Conservation (phyloP, 1,140 invertebrate genomes). For the Leucophenga varia region DNA sequence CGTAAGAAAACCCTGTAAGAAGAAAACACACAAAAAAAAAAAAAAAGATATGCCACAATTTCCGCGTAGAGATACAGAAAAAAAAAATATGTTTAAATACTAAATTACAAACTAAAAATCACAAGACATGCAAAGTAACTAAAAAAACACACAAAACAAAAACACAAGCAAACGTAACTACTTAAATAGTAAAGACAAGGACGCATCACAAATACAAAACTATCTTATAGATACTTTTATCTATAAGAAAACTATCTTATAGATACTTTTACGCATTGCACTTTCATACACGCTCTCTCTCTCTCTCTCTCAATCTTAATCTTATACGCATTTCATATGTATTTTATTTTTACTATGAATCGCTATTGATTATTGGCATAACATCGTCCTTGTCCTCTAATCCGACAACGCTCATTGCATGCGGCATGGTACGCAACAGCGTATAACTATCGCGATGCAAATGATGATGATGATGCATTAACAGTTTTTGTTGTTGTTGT, state of each 20-base stretch:
- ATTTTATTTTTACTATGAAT: slow-evolving; percentile 31
- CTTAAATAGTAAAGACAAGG: too few relatives aligned
- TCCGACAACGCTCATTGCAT: slow-evolving; percentile 33
- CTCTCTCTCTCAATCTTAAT: too few relatives aligned
- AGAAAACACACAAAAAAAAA: slow-evolving; percentile 5
- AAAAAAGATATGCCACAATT: slow-evolving; percentile 34
- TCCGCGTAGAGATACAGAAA: slow-evolving; percentile 32
- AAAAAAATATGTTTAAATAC: slow-evolving; percentile 15
- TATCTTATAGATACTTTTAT: too few relatives aligned
- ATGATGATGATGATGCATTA: slow-evolving; percentile 44
- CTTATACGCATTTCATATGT: too few relatives aligned
- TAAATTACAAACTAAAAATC: neutral
- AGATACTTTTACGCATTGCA: too few relatives aligned
- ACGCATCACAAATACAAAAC: too few relatives aligned
- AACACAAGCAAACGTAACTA: slow-evolving; percentile 1
- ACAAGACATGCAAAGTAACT: neutral
- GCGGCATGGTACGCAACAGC: slow-evolving; percentile 56
- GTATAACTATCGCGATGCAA: slow-evolving; percentile 63
- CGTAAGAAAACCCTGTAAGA: slow-evolving; percentile 10
- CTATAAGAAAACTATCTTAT: too few relatives aligned
- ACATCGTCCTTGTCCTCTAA: slow-evolving; percentile 29
- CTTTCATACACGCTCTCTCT: too few relatives aligned
- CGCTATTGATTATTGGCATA: slow-evolving; percentile 32
- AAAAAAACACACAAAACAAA: neutral
- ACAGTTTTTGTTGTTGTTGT: slow-evolving; percentile 68